These are phyloP conservation scores for Rhagoletis pomonella DNA, from an alignment of 1,140 invertebrate genomes.

Conservation along the genomic window DNA sequence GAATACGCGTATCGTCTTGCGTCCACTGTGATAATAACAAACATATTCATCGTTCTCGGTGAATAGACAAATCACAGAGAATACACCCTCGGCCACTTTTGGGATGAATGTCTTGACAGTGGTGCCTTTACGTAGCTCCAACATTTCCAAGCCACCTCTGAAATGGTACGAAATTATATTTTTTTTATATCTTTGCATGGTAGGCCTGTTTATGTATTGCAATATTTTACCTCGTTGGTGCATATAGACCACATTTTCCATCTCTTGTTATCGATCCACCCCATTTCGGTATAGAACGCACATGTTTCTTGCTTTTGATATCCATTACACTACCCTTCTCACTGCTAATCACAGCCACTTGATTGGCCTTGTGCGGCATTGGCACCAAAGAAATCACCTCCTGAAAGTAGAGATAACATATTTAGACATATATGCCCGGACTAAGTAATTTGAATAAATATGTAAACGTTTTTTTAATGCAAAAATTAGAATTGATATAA, in stretches of 20 bases:
- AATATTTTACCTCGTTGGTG: slow-evolving; percentile 82
- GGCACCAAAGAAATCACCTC: slow-evolving; percentile 82
- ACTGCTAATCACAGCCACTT: slow-evolving; percentile 90
- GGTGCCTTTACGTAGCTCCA: slow-evolving; percentile 89
- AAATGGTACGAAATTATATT: slow-evolving; percentile 53
- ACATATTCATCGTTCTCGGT: slow-evolving; percentile 96
- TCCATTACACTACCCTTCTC: slow-evolving; percentile 93
- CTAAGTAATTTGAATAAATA: too few species aligned
- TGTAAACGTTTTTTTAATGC: too few species aligned
- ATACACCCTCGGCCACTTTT: slow-evolving; percentile 96
- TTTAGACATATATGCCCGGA: background rate
- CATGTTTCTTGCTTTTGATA: slow-evolving; percentile 86
- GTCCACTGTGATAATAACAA: slow-evolving; percentile 93
- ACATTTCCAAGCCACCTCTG: slow-evolving; percentile 92
- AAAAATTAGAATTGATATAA: too few species aligned
- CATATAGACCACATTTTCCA: slow-evolving; percentile 94
- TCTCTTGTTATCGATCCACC: slow-evolving; percentile 88
- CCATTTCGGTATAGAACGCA: slow-evolving; percentile 87
- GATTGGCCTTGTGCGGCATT: slow-evolving; percentile 87
- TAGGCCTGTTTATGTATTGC: background rate
- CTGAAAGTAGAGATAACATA: slow-evolving; percentile 66
- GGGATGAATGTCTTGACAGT: slow-evolving; percentile 91
- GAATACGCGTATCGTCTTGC: slow-evolving; percentile 94
- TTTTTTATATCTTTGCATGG: background rate
- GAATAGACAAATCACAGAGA: slow-evolving; percentile 95